Conservation (phyloP, 2,797 vertebrate species). For the Poeciliopsis paucimaculata region DNA sequence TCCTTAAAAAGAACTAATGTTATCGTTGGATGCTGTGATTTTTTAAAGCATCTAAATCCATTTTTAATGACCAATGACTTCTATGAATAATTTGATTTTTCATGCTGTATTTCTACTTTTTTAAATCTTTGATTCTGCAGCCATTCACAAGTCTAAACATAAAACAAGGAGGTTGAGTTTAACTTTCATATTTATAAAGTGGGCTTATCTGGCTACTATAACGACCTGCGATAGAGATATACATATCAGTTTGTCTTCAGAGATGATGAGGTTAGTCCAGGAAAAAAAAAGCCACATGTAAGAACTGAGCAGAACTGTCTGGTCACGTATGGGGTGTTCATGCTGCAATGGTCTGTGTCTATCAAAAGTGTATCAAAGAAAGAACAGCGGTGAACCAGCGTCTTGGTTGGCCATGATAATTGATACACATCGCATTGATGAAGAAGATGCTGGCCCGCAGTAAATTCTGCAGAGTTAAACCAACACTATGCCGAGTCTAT, state of each 20-base stretch:
- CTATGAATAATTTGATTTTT: not conserved
- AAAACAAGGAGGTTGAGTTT: too few relatives aligned
- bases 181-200: too few relatives aligned
- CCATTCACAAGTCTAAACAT: not conserved
- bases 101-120: not conserved
- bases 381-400: not conserved
- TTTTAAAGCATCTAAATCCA: not conserved
- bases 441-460: not conserved
- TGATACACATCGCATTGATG: too few relatives aligned
- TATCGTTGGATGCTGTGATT: not conserved
- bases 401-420: not conserved
- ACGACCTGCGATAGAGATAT: too few relatives aligned
- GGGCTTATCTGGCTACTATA: too few relatives aligned
- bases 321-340: too few relatives aligned
- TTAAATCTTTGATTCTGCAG: not conserved
- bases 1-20: not conserved
- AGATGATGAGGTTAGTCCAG: not conserved
- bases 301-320: not conserved
- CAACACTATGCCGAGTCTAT: too few relatives aligned
- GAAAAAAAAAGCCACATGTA: not conserved
- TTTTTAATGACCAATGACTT: not conserved
- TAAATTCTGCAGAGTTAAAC: too few relatives aligned
- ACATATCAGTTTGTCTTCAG: too few relatives aligned
- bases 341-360: not conserved
- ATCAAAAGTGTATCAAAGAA: not conserved